A percentile compares a stretch with the other conserved stretches of the same genome.
Evolutionary conservation across 2,113 vertebrate genomes (phyloP).

Genomic region (Prunella himalayana): DNA sequence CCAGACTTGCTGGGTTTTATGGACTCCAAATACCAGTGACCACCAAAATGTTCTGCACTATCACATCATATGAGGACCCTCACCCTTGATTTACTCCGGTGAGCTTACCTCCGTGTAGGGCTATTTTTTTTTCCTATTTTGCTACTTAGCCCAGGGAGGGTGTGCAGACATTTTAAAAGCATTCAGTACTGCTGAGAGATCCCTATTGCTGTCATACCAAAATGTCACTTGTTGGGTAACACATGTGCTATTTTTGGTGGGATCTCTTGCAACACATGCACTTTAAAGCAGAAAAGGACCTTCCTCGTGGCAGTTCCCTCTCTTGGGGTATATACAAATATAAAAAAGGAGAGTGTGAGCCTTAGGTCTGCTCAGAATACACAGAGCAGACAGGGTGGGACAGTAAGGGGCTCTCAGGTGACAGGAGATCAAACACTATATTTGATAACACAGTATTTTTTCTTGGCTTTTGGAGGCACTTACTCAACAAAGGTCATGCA

Average conservation of each 20-base stretch:
- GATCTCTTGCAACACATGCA: neutral
- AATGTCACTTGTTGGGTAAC: neutral
- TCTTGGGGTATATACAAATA: neutral
- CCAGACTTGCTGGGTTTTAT: neutral
- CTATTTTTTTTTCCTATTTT: neutral
- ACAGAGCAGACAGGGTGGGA: neutral
- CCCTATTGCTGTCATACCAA: neutral
- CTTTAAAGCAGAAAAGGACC: neutral
- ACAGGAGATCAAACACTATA: neutral
- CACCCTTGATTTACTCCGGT: neutral
- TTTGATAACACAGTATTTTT: neutral
- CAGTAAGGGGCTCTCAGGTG: neutral
- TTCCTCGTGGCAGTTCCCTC: neutral
- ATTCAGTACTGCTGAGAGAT: neutral
- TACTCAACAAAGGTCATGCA: neutral
- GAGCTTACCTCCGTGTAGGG: neutral
- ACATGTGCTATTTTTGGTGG: neutral
- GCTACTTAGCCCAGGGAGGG: neutral
- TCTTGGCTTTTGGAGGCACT: neutral
- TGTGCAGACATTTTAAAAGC: neutral
- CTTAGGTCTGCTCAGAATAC: neutral
- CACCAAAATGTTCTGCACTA: neutral
- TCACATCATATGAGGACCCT: accelerated
- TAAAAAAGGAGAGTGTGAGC: neutral
- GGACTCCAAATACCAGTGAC: neutral